Evolutionary conservation across 2,888 invertebrate genomes (phyloP).

Genomic region (Agrilus biguttatus): DNA sequence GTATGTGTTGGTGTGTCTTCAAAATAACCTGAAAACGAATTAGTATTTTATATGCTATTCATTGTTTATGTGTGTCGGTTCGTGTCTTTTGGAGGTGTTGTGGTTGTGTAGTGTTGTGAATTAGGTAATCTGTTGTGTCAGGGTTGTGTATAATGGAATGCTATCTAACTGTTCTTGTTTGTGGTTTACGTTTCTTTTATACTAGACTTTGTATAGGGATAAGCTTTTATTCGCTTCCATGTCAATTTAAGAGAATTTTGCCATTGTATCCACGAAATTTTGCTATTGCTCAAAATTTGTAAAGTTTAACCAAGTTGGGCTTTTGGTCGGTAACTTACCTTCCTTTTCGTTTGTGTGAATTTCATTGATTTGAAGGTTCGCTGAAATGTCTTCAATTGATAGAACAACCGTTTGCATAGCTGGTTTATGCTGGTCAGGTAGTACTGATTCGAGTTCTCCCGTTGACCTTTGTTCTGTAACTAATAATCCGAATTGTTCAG

Average conservation of each 20-base stretch:
- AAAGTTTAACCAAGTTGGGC: not conserved
- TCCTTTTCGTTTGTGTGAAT: constrained; percentile 32
- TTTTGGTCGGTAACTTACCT: constrained; percentile 28
- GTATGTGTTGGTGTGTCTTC: constrained; percentile 28
- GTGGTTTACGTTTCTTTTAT: not conserved
- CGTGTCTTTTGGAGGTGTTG: not conserved
- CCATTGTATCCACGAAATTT: not conserved
- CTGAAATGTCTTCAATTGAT: constrained; percentile 24
- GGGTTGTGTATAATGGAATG: not conserved
- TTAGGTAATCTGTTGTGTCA: constrained; percentile 1
- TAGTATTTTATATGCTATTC: constrained; percentile 2
- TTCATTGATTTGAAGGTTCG: constrained; percentile 32
- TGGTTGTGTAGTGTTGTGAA: not conserved
- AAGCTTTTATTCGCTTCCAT: constrained; percentile 7
- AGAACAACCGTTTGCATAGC: constrained; percentile 31
- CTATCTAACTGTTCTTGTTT: not conserved
- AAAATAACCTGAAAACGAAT: constrained; percentile 25
- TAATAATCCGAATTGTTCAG: constrained; percentile 31
- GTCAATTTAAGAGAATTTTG: constrained; percentile 8
- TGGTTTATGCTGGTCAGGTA: constrained; percentile 28
- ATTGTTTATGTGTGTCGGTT: constrained; percentile 22
- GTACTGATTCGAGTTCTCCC: constrained; percentile 33
- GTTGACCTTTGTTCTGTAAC: constrained; percentile 34
- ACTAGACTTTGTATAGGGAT: not conserved
- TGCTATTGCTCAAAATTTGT: not conserved